phyloP scores from a whole-genome alignment of 2,797 vertebrate genomes.

The Diceros bicornis region DNA sequence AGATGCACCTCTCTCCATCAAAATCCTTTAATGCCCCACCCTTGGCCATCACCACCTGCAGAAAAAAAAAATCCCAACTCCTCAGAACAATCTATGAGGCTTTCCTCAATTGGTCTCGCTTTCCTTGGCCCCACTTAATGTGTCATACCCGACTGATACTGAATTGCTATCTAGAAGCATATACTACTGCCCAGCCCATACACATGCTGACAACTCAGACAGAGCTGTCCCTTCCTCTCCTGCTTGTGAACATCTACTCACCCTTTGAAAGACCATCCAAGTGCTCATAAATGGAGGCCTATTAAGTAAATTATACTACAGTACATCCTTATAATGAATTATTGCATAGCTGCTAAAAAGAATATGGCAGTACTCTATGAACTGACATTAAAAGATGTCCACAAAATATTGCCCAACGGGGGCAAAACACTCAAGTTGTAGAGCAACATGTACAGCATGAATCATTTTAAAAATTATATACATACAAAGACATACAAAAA shows the following conservation, averaged over 20 bases:
- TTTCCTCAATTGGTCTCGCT: neutral
- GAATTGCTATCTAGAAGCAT: neutral
- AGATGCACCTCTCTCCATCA: neutral
- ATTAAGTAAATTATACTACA: neutral
- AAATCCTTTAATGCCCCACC: neutral
- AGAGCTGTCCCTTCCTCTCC: neutral
- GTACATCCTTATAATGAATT: neutral
- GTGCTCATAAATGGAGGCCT: neutral
- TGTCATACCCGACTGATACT: neutral
- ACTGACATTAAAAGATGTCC: slow-evolving; percentile 45
- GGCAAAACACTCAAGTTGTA: neutral
- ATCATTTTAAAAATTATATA: slow-evolving; percentile 61
- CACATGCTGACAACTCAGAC: neutral
- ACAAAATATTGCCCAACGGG: neutral
- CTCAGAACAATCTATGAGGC: neutral
- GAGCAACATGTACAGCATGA: neutral
- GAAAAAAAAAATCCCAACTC: neutral
- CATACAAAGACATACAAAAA: neutral
- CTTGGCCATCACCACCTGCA: neutral
- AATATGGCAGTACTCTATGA: neutral
- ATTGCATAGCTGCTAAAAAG: neutral
- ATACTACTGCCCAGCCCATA: neutral
- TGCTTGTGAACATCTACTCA: neutral
- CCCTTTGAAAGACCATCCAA: slow-evolving; percentile 5
- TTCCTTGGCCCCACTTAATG: neutral